These are phyloP conservation scores for Falco berigora DNA, from an alignment of 2,797 vertebrate genomes.

Conservation along the genomic window DNA sequence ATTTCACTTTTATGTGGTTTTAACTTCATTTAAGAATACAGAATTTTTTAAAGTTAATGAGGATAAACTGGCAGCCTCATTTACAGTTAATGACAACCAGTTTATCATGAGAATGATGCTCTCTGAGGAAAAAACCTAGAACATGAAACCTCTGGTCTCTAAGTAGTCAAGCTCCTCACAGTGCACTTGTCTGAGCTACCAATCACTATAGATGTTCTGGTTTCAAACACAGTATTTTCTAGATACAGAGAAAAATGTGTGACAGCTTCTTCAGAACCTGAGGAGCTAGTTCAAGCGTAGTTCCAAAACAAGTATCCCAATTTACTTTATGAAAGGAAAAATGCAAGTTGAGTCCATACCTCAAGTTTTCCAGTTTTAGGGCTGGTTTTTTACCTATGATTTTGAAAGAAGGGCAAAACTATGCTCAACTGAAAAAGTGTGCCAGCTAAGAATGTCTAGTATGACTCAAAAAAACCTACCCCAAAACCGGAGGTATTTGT, in stretches of 20 bases:
- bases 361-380: not conserved
- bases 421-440: not conserved
- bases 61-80: not conserved
- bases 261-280: not conserved
- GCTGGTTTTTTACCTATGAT: not conserved
- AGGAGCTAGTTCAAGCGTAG: not conserved
- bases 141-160: not conserved
- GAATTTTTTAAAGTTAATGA: not conserved
- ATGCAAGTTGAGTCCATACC: not conserved
- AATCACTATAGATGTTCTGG: not conserved
- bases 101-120: not conserved
- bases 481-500: conserved; percentile 10
- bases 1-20: not conserved
- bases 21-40: not conserved
- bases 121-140: not conserved
- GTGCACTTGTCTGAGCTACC: not conserved
- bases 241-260: not conserved
- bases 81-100: not conserved
- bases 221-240: not conserved
- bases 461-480: not conserved
- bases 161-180: not conserved
- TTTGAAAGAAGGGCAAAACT: not conserved
- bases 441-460: not conserved
- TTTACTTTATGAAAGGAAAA: not conserved
- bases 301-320: not conserved